phyloP scores from a whole-genome alignment of 2,888 invertebrate genomes.

The Trilocha varians region DNA sequence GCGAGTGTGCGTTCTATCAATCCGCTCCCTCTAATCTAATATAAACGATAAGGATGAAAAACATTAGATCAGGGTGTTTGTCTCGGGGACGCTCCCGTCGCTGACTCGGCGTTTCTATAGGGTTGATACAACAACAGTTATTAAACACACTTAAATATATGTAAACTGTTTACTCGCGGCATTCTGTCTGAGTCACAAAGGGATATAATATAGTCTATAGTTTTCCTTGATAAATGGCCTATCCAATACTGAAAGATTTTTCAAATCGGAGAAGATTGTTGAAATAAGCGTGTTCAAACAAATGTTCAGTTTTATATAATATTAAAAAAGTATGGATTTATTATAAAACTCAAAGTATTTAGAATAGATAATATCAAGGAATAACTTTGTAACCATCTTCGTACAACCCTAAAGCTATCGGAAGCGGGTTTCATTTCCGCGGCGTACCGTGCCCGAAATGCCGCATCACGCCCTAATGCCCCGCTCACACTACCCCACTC shows the following conservation, averaged over 20 bases:
- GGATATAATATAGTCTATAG: too few relatives aligned
- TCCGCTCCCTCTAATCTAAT: conserved; percentile 1
- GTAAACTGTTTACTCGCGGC: not conserved
- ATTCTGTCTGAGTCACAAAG: too few relatives aligned
- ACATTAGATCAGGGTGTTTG: not conserved
- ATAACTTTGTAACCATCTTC: not conserved
- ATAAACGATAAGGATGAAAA: conserved; percentile 3
- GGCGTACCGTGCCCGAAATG: not conserved
- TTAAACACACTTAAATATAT: not conserved
- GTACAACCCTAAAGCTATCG: not conserved
- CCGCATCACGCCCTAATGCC: conserved; percentile 4
- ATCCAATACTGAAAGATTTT: too few relatives aligned
- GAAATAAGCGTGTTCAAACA: too few relatives aligned
- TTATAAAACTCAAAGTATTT: too few relatives aligned
- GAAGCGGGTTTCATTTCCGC: conserved; percentile 5
- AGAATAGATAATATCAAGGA: too few relatives aligned
- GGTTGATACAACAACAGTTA: not conserved
- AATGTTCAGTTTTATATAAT: too few relatives aligned
- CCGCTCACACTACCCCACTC: not conserved
- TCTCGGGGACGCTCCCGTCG: not conserved
- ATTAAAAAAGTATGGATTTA: too few relatives aligned
- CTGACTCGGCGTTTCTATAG: not conserved
- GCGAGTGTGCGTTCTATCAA: not conserved
- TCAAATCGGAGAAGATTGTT: too few relatives aligned
- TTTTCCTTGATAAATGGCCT: too few relatives aligned